These are phyloP conservation scores for Uria lomvia DNA, from an alignment of 2,113 vertebrate genomes.

Conservation along the genomic window DNA sequence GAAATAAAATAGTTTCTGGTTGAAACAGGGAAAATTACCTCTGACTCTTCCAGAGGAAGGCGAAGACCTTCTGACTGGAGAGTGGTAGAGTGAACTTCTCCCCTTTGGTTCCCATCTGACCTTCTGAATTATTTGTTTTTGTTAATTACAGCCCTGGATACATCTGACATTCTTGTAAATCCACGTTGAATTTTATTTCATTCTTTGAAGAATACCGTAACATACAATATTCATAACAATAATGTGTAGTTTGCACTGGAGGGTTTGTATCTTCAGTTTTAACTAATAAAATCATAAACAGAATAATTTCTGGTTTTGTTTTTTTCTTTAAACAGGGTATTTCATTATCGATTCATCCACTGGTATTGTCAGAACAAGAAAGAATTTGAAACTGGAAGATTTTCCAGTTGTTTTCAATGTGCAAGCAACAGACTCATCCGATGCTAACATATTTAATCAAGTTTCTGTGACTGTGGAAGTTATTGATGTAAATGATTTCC, in stretches of 20 bases:
- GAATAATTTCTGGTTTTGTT: neutral
- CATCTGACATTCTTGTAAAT: neutral
- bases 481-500: constrained; percentile 46
- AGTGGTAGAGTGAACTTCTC: neutral
- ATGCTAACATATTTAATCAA: neutral
- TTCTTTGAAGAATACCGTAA: neutral
- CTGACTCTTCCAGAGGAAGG: neutral
- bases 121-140: neutral
- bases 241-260: neutral
- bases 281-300: neutral
- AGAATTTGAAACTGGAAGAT: constrained; percentile 6
- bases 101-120: neutral
- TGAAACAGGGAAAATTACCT: neutral
- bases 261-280: neutral
- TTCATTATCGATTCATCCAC: constrained; percentile 23
- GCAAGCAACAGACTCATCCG: neutral
- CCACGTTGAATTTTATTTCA: neutral
- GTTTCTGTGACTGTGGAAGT: constrained; percentile 34
- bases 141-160: neutral
- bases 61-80: neutral
- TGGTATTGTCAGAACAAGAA: constrained; percentile 51
- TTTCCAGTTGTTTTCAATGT: constrained; percentile 43
- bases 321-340: constrained; percentile 32
- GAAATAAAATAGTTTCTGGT: neutral
- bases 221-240: neutral